Base-by-base conservation (phyloP, 2,888 invertebrate species). In the Leucania comma region DNA sequence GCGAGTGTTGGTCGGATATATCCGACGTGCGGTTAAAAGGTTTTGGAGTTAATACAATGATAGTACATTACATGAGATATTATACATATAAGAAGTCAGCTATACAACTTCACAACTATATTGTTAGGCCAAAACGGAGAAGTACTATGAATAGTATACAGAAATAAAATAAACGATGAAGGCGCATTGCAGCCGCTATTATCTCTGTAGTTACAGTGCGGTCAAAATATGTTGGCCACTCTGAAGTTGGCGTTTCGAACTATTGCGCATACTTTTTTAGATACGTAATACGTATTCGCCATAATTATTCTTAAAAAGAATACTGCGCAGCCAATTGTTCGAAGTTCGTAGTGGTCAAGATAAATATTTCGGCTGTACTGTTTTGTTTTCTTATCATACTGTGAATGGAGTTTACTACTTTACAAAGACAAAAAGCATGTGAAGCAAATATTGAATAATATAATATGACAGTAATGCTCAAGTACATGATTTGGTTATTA, bases 401-500 rank as follows among this genome's bases (percentile, higher is more conserved):
- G 38, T 14, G 14, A 14, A 12, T 38, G 14, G 14, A 38, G 38
- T 38, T 3, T 3, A 38, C 3, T 24, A 26, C 35, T 63, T 53
- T 29, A 57, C n/a, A 20, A 58, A 29, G 6, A 8, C 12, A 46
- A 29, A 62, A 46, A 42, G 42, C 24, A 20, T 38, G 20, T 46
- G 20, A 67, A 51, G 35, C 14, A 61, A 74, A 61, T 22, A 51
- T 60, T n/a, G 38, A 56, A 74, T 48, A 59, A 24, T 67, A 63
- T 42, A 6, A 5, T 20, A 42, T 81, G 77, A 68, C 62, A 68
- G 56, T 71, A 77, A 68, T 77, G 69, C 68, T 68, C 80, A 65
- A 76, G 35, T 72, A 77, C 73, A 67, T 69, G 68, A 72, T 78
- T 81, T 70, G 50, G 29, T 71, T 63, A 59, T 63, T 72, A 56